These are phyloP conservation scores for Alca torda DNA, from an alignment of 2,797 vertebrate genomes.

Conservation along the genomic window DNA sequence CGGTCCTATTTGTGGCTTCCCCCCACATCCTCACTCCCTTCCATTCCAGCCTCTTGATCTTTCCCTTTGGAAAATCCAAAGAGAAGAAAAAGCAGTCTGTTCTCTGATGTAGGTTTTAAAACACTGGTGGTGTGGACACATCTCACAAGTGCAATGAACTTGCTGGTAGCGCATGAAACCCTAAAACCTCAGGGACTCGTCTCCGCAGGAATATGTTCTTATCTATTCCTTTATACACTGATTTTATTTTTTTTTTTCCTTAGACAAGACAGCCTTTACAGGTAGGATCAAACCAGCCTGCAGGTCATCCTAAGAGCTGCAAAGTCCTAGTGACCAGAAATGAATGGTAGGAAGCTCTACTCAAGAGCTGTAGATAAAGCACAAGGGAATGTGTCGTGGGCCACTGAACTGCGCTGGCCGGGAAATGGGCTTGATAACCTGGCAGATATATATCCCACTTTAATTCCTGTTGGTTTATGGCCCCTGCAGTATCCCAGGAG, in stretches of 20 bases:
- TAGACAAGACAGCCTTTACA: not conserved
- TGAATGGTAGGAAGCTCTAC: not conserved
- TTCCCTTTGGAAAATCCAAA: slow-evolving; percentile 37
- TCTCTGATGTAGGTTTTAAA: not conserved
- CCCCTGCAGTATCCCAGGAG: not conserved
- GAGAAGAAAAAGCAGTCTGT: not conserved
- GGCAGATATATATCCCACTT: not conserved
- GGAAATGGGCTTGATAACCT: not conserved
- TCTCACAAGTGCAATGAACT: not conserved
- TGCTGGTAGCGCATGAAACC: not conserved
- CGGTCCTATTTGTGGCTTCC: slow-evolving; percentile 43
- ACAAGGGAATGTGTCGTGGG: not conserved
- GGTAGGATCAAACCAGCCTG: not conserved
- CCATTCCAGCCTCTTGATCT: slow-evolving; percentile 42
- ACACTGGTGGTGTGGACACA: not conserved
- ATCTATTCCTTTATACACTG: not conserved
- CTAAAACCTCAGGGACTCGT: not conserved
- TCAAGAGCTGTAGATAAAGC: not conserved
- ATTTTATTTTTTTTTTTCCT: not conserved
- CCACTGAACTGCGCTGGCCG: not conserved
- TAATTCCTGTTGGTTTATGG: slow-evolving; percentile 37
- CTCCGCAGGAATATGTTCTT: not conserved
- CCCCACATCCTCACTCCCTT: not conserved
- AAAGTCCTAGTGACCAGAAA: not conserved
- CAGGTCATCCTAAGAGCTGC: not conserved